Percentiles rank a stretch among this genome's conserved stretches.
phyloP scores from a whole-genome alignment of 2,888 invertebrate genomes.

The Torymus texanus region DNA sequence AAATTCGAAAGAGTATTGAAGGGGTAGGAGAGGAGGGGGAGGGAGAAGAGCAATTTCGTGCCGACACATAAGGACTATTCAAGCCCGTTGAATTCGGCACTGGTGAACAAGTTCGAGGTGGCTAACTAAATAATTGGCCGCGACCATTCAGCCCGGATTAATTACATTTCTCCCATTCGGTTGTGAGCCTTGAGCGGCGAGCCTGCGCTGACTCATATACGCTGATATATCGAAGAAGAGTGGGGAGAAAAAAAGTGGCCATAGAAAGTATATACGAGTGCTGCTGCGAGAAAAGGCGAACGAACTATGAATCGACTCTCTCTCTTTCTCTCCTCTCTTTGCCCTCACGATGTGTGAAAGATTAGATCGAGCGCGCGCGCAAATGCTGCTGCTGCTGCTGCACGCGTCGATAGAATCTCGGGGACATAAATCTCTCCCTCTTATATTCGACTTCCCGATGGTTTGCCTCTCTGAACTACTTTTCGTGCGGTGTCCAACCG shows the following conservation, averaged over 20 bases:
- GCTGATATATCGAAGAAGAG: not conserved
- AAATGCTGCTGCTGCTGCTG: not conserved
- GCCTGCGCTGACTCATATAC: slow-evolving; percentile 30
- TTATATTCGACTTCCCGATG: not conserved
- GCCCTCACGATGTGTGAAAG: slow-evolving; percentile 20
- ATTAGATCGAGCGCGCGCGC: slow-evolving; percentile 13
- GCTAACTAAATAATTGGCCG: slow-evolving; percentile 56
- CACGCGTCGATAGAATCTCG: slow-evolving; percentile 11
- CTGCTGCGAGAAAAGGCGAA: not conserved
- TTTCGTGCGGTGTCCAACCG: not conserved
- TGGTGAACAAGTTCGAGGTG: slow-evolving; percentile 52
- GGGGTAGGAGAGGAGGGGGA: not conserved
- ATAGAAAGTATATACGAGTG: not conserved
- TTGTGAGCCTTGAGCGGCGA: not conserved
- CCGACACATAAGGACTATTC: slow-evolving; percentile 35
- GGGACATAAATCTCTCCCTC: slow-evolving; percentile 28
- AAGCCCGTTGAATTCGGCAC: slow-evolving; percentile 30
- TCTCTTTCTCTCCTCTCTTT: not conserved
- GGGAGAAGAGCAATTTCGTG: slow-evolving; percentile 16
- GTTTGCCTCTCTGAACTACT: slow-evolving; percentile 1
- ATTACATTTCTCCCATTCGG: slow-evolving; percentile 51
- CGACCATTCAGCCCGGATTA: slow-evolving; percentile 56
- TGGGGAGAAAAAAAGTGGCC: not conserved
- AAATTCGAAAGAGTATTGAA: slow-evolving; percentile 40
- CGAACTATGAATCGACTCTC: not conserved